Percentiles rank a stretch among this genome's conserved stretches.
Evolutionary conservation across 2,797 vertebrate species (phyloP).

Genomic region (Pangasius sanitwongsei): DNA sequence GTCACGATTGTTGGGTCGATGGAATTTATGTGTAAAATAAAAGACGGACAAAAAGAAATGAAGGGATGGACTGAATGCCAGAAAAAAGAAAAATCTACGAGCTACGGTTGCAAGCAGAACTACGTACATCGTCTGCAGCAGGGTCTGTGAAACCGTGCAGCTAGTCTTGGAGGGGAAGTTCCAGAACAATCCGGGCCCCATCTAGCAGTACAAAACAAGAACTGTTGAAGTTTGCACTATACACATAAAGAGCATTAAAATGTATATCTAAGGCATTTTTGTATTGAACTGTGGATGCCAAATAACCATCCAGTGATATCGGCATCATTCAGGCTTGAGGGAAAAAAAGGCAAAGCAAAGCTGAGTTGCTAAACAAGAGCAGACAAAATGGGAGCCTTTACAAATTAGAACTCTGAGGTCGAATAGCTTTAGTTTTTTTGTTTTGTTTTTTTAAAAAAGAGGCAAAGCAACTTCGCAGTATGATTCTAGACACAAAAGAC

Average conservation of each 20-base stretch:
- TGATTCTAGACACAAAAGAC: slow-evolving; percentile 8
- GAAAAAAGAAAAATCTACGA: slow-evolving; percentile 44
- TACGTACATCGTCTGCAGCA: slow-evolving; percentile 81
- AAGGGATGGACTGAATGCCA: slow-evolving; percentile 67
- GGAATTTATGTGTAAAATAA: slow-evolving; percentile 52
- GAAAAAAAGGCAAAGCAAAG: slow-evolving; percentile 21
- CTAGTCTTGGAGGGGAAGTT: slow-evolving; percentile 76
- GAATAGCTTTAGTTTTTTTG: not conserved
- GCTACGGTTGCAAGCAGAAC: slow-evolving; percentile 53
- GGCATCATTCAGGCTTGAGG: slow-evolving; percentile 1
- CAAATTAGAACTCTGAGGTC: not conserved
- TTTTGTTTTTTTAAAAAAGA: not conserved
- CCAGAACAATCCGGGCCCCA: slow-evolving; percentile 80
- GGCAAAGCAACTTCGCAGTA: not conserved
- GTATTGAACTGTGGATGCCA: slow-evolving; percentile 8
- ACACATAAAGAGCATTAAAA: slow-evolving; percentile 38
- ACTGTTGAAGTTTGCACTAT: slow-evolving; percentile 50
- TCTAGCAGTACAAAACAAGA: slow-evolving; percentile 73
- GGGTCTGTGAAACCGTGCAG: slow-evolving; percentile 76
- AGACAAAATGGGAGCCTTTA: not conserved
- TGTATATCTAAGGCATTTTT: slow-evolving; percentile 15
- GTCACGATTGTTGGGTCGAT: slow-evolving; percentile 42
- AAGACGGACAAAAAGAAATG: slow-evolving; percentile 63
- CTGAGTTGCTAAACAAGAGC: slow-evolving; percentile 7
- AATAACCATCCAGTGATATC: slow-evolving; percentile 17